Evolutionary conservation across 2,113 vertebrate species (phyloP).

Genomic region (Psettodes erumei): DNA sequence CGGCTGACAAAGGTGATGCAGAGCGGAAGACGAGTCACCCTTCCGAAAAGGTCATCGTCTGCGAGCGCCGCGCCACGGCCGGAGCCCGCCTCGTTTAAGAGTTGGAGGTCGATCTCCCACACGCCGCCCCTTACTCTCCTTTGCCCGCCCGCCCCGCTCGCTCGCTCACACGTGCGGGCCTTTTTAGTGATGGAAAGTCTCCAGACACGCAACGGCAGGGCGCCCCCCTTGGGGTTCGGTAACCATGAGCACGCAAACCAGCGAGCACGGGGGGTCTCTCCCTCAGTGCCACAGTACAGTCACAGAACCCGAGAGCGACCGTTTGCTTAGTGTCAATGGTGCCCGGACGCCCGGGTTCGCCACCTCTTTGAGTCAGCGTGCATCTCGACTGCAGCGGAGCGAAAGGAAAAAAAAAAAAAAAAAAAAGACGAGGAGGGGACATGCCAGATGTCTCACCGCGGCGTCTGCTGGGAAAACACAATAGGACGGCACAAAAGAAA

Average conservation of each 20-base stretch:
- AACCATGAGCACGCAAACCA: slow-evolving; percentile 63
- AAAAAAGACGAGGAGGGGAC: slow-evolving; percentile 25
- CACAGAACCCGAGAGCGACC: slow-evolving; percentile 58
- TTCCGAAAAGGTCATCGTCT: slow-evolving; percentile 37
- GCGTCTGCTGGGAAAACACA: slow-evolving; percentile 58
- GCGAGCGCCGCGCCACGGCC: background rate
- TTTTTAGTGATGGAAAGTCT: slow-evolving; percentile 65
- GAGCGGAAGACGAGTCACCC: slow-evolving; percentile 22
- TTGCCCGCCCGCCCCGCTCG: background rate
- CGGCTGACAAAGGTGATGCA: slow-evolving; percentile 16
- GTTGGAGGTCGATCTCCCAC: slow-evolving; percentile 25
- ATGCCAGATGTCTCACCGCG: slow-evolving; percentile 62
- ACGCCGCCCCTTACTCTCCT: background rate
- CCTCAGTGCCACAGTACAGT: slow-evolving; percentile 19
- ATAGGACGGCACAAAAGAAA: slow-evolving; percentile 45
- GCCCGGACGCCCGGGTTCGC: slow-evolving; percentile 60
- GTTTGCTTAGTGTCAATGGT: slow-evolving; percentile 68
- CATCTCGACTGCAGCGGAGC: slow-evolving; percentile 47
- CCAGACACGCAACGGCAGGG: slow-evolving; percentile 49
- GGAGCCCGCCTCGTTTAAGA: background rate
- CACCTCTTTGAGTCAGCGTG: slow-evolving; percentile 63
- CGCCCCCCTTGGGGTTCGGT: slow-evolving; percentile 56
- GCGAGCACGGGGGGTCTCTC: slow-evolving; percentile 35
- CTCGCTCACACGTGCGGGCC: background rate
- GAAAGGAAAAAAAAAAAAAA: slow-evolving; percentile 35